phyloP scores from a whole-genome alignment of 2,888 invertebrate genomes.

The Noctua janthina region DNA sequence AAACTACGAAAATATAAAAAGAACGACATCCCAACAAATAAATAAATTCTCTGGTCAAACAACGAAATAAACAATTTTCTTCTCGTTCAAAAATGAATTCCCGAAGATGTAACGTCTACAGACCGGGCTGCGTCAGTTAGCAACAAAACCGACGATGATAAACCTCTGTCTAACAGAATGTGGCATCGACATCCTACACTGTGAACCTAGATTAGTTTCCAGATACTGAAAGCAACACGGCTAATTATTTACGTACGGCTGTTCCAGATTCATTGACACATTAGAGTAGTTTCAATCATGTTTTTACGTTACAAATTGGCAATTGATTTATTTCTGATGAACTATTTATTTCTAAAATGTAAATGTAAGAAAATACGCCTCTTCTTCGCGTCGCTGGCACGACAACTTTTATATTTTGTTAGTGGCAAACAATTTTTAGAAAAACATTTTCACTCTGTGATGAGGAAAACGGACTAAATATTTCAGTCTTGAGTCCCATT shows the following conservation, averaged over 20 bases:
- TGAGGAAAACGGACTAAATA: neutral
- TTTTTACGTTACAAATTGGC: neutral
- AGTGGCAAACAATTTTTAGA: neutral
- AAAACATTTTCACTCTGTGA: neutral
- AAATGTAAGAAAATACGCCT: neutral
- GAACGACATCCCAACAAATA: neutral
- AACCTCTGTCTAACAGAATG: constrained; percentile 43
- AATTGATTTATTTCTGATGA: neutral
- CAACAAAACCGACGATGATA: constrained; percentile 44
- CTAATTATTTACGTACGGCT: constrained; percentile 54
- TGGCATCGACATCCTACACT: constrained; percentile 43
- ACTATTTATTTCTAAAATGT: neutral
- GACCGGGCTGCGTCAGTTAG: constrained; percentile 47
- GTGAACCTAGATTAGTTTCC: constrained; percentile 53
- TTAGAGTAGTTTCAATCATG: constrained; percentile 10
- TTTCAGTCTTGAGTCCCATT: neutral
- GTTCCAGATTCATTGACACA: constrained; percentile 41
- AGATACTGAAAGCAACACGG: constrained; percentile 41
- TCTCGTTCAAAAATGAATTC: neutral
- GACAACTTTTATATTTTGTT: too few relatives aligned
- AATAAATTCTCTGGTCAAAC: constrained; percentile 8
- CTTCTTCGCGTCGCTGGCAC: too few relatives aligned
- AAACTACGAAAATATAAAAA: too few relatives aligned
- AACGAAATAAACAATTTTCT: neutral
- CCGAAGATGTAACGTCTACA: constrained; percentile 27